These are phyloP conservation scores for Apodemus speciosus DNA, from an alignment of 2,113 vertebrate species.

Conservation along the genomic window DNA sequence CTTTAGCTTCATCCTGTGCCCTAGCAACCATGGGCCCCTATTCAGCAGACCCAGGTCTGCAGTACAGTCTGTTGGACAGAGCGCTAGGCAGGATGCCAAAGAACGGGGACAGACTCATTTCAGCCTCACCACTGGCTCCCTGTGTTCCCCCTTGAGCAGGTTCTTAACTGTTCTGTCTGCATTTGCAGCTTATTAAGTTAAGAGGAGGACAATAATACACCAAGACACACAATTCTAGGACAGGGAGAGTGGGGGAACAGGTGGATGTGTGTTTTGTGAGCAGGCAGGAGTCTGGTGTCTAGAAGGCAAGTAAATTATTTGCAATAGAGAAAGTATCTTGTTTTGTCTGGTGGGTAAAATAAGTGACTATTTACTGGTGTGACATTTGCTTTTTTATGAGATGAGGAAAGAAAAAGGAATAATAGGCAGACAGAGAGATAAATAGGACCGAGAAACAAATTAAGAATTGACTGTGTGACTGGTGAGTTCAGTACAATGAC, in stretches of 20 bases:
- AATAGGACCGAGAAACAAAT: neutral
- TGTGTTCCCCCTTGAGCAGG: slow-evolving; percentile 33
- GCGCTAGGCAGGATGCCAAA: slow-evolving; percentile 62
- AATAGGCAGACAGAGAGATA: slow-evolving; percentile 13
- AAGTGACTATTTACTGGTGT: slow-evolving; percentile 25
- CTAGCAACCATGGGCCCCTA: slow-evolving; percentile 71
- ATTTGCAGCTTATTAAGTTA: slow-evolving; percentile 68
- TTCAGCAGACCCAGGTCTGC: slow-evolving; percentile 64
- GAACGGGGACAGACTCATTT: slow-evolving; percentile 58
- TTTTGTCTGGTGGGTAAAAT: slow-evolving; percentile 38
- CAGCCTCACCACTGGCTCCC: slow-evolving; percentile 39
- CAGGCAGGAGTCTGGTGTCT: neutral
- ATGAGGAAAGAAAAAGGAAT: neutral
- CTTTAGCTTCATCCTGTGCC: slow-evolving; percentile 68
- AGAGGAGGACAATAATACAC: slow-evolving; percentile 28
- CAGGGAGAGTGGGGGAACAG: neutral
- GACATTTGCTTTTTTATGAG: slow-evolving; percentile 49
- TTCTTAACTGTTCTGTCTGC: slow-evolving; percentile 67
- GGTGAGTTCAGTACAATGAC: slow-evolving; percentile 6
- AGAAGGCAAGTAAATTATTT: slow-evolving; percentile 47
- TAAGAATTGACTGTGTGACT: neutral
- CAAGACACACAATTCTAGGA: neutral
- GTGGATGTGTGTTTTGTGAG: neutral
- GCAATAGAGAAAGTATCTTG: neutral
- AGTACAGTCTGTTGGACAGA: slow-evolving; percentile 74